Evolutionary conservation across 2,113 vertebrate species (phyloP).

Genomic region (Podocnemis expansa): DNA sequence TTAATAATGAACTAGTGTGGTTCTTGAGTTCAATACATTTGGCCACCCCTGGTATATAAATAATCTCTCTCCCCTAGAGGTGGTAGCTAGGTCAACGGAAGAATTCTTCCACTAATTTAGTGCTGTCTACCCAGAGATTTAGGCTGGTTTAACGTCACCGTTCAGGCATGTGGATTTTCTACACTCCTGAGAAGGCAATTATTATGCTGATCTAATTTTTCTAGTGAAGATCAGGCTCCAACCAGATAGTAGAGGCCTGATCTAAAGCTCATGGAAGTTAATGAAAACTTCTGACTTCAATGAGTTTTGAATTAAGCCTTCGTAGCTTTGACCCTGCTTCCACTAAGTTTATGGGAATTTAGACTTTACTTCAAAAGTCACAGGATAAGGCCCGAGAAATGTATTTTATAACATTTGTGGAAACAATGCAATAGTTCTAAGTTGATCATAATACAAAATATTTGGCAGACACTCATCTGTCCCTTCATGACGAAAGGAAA

Average conservation of each 20-base stretch:
- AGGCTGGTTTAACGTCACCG: neutral
- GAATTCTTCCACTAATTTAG: neutral
- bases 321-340: conserved; percentile 16
- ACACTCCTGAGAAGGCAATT: neutral
- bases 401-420: conserved; percentile 24
- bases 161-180: neutral
- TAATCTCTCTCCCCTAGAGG: neutral
- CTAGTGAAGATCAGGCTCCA: neutral
- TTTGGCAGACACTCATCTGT: neutral
- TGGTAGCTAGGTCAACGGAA: neutral
- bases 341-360: conserved; percentile 15
- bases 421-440: conserved; percentile 26
- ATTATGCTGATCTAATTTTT: neutral
- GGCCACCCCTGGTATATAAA: too few relatives aligned
- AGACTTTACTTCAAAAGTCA: neutral
- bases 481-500: neutral
- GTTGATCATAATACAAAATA: conserved; percentile 37
- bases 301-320: neutral
- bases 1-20: too few relatives aligned
- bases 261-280: neutral
- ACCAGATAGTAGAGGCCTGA: neutral
- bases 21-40: too few relatives aligned
- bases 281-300: neutral
- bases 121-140: neutral
- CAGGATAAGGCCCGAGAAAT: conserved; percentile 28